Evolutionary conservation across 2,888 invertebrate species (phyloP), one percentile per base, ranked within the genome.

Genomic region (Idaea aversata): DNA sequence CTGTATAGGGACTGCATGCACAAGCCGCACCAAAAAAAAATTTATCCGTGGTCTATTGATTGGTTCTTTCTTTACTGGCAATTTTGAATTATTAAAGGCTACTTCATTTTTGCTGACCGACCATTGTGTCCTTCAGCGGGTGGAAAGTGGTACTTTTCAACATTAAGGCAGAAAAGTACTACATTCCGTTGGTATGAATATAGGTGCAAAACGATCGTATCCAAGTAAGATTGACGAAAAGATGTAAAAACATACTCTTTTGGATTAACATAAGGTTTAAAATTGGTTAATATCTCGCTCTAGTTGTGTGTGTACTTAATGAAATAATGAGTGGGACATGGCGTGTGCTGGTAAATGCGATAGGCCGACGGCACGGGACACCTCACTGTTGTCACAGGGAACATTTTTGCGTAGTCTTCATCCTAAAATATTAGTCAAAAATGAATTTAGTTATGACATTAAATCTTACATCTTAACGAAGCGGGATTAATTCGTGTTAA

Each of bases 391-490:
- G 78, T 93, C 92, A 93, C 90, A 93, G 90, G 77, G 91, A 91
- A 81, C 91, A 87, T 89, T 92, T 93, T 77, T 84, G 85, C 82
- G 82, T 75, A 83, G 82, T 80, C 81, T 82, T 84, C 83, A 77
- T 83, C 92, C 92, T 93, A 93, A 83, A 93, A 93, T 87, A 82
- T 89, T 86, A 86, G 86, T 86, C 70, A 81, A 82, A 25, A 81
- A 72, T 77, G 66, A 57, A 63, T 67, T 71, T 69, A 73, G 71
- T 74, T 71, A 60, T 13, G 10, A 47, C 13, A 5, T 36, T 10
- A 25, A 25, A 25, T 10, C 36, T 36, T 10, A 4, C 36, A 47
- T 47, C 47, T 47, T 25, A 25, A 25, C 25, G 25, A 25, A 25
- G 25, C 10, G 47, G 36, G 7, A 47, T 10, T 47, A 47, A 47